phyloP scores from a whole-genome alignment of 2,888 invertebrate species.

The Ophraella communa region DNA sequence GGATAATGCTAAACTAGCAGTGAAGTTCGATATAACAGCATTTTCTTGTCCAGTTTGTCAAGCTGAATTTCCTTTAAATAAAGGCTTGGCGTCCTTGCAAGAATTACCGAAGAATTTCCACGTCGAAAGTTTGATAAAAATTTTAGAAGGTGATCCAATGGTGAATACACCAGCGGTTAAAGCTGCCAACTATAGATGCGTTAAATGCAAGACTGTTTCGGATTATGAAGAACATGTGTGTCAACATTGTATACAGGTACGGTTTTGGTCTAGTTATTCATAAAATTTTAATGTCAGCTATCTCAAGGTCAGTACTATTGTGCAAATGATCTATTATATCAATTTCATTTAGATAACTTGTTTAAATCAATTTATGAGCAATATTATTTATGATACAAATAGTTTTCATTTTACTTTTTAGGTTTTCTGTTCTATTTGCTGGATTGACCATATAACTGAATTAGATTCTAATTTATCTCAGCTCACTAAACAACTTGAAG shows the following conservation, averaged over 20 bases:
- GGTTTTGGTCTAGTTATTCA: conserved; percentile 15
- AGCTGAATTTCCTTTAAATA: conserved; percentile 58
- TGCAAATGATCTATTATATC: too few species aligned
- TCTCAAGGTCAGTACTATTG: too few species aligned
- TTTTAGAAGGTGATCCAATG: conserved; percentile 57
- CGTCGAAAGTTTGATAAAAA: conserved; percentile 67
- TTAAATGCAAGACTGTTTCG: conserved; percentile 55
- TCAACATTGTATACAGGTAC: conserved; percentile 69
- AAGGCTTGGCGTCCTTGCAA: conserved; percentile 63
- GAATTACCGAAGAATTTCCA: conserved; percentile 73
- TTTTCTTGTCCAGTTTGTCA: conserved; percentile 68
- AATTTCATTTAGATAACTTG: too few species aligned
- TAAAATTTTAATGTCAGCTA: too few species aligned
- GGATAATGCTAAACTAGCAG: not conserved
- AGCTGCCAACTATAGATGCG: conserved; percentile 49
- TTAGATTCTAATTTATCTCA: conserved; percentile 65
- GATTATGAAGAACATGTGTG: conserved; percentile 57
- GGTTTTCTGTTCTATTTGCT: conserved; percentile 69
- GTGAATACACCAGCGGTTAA: conserved; percentile 30
- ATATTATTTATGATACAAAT: too few species aligned
- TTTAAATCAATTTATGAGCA: too few species aligned
- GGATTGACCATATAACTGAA: conserved; percentile 67
- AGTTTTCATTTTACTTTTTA: conserved; percentile 49
- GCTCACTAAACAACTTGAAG: conserved; percentile 65
- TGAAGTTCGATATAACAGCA: conserved; percentile 9